A percentile compares a stretch with the other conserved stretches of the same genome.
phyloP scores from a whole-genome alignment of 2,888 invertebrate species.

The Myopa tessellatipennis region DNA sequence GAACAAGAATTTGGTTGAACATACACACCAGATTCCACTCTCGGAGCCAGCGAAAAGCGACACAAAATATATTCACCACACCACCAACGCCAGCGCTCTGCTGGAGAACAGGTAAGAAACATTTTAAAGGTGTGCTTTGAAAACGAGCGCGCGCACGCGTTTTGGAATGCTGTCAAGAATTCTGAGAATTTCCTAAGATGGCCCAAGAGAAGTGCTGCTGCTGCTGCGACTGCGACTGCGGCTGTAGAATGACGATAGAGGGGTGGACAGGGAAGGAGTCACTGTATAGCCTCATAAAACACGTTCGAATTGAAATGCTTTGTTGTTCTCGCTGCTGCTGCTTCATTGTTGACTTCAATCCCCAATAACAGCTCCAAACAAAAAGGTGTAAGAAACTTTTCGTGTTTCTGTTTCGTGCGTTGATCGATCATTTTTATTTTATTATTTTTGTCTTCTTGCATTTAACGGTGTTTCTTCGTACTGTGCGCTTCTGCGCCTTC shows the following conservation, averaged over 20 bases:
- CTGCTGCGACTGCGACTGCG: not conserved
- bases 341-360: not conserved
- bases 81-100: no score
- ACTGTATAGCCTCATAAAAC: not conserved
- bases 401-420: not conserved
- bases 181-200: constrained; percentile 57
- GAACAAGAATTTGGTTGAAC: not conserved
- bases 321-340: not conserved
- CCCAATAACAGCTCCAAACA: not conserved
- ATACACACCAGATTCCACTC: no score
- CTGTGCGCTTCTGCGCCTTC: not conserved
- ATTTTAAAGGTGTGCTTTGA: constrained; percentile 28
- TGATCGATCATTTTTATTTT: constrained; percentile 14
- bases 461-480: not conserved
- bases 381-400: not conserved
- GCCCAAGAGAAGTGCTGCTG: not conserved
- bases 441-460: constrained; percentile 5
- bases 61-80: not conserved
- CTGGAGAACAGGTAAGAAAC: not conserved
- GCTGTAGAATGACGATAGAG: not conserved
- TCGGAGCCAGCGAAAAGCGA: no score
- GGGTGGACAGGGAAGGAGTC: not conserved
- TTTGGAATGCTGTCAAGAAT: constrained; percentile 61
- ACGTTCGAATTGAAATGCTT: constrained; percentile 9
- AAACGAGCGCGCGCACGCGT: constrained; percentile 47